phyloP scores from a whole-genome alignment of 2,888 invertebrate species.

The Calliopum simillimum region DNA sequence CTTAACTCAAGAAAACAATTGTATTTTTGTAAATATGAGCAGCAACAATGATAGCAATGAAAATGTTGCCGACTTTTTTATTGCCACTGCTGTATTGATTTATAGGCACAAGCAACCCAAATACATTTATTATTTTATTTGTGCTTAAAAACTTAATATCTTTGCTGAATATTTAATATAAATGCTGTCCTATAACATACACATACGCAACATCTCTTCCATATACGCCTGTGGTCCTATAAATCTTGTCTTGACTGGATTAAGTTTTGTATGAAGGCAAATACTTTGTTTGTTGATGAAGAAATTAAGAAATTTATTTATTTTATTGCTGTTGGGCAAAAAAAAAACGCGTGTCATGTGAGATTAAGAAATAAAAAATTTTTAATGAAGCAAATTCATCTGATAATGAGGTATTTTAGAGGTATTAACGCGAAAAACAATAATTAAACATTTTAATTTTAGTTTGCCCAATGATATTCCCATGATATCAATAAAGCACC shows the following conservation, averaged over 20 bases:
- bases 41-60: neutral
- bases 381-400: neutral
- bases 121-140: too few relatives aligned
- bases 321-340: slow-evolving; percentile 15
- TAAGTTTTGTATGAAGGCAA: slow-evolving; percentile 22
- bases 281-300: neutral
- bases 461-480: too few relatives aligned
- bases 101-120: slow-evolving; percentile 10
- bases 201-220: neutral
- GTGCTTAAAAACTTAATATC: neutral
- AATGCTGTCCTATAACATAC: too few relatives aligned
- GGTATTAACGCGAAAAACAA: too few relatives aligned
- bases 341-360: slow-evolving; percentile 16
- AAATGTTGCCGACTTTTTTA: slow-evolving; percentile 6
- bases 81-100: slow-evolving; percentile 18
- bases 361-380: slow-evolving; percentile 18
- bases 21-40: neutral
- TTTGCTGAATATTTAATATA: slow-evolving; percentile 2
- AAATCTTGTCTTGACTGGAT: slow-evolving; percentile 27
- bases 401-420: neutral
- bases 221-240: neutral
- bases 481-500: too few relatives aligned
- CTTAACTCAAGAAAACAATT: neutral
- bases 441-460: too few relatives aligned
- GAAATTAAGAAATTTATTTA: slow-evolving; percentile 4